phyloP scores from a whole-genome alignment of 2,888 invertebrate species.

The Tetrapedia diversipes region DNA sequence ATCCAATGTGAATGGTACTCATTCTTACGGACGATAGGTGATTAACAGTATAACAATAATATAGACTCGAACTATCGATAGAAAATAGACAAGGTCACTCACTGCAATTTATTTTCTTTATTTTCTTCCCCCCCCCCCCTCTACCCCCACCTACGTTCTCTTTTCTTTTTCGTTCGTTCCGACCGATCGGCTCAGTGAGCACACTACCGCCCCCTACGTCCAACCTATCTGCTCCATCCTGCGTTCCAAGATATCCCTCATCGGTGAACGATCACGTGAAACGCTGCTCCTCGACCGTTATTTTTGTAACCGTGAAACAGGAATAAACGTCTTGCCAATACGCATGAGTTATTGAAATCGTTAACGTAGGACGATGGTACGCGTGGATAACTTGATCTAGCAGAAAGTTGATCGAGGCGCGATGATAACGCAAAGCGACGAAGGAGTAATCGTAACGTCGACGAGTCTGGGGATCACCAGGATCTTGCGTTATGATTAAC shows the following conservation, averaged over 20 bases:
- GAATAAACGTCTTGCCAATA: slow-evolving; percentile 40
- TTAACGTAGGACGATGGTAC: slow-evolving; percentile 36
- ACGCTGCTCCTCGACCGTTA: slow-evolving; percentile 60
- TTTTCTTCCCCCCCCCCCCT: slow-evolving; percentile 50
- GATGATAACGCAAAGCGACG: background rate
- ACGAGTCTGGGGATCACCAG: slow-evolving; percentile 20
- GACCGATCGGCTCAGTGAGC: slow-evolving; percentile 29
- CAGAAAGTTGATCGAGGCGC: slow-evolving; percentile 33
- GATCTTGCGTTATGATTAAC: slow-evolving; percentile 29
- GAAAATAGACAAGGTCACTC: slow-evolving; percentile 81
- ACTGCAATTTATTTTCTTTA: slow-evolving; percentile 72
- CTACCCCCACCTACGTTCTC: background rate
- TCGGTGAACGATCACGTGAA: slow-evolving; percentile 54
- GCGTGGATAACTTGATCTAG: slow-evolving; percentile 43
- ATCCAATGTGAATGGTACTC: slow-evolving; percentile 73
- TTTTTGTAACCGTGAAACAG: slow-evolving; percentile 63
- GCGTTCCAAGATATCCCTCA: slow-evolving; percentile 18
- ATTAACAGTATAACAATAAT: slow-evolving; percentile 80
- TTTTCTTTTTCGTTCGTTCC: slow-evolving; percentile 32
- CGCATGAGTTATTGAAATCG: slow-evolving; percentile 46
- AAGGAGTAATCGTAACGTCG: slow-evolving; percentile 16
- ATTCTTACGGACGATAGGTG: slow-evolving; percentile 77
- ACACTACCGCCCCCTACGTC: slow-evolving; percentile 4
- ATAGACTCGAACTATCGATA: slow-evolving; percentile 80
- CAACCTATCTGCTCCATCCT: too few relatives aligned